phyloP scores from a whole-genome alignment of 2,797 vertebrate genomes.

The Novumbra hubbsi region DNA sequence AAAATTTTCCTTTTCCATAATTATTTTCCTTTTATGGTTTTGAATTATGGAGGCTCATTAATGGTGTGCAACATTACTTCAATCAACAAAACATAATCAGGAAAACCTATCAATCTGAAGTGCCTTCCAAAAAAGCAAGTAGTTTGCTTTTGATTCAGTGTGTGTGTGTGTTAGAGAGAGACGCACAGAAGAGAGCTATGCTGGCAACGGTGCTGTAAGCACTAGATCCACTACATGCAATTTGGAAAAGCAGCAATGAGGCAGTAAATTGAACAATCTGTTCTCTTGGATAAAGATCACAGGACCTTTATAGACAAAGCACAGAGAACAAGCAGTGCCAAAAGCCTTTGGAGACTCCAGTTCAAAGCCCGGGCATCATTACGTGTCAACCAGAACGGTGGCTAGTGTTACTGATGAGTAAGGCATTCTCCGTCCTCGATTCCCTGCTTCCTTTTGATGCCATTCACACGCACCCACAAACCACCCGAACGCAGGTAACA shows the following conservation, averaged over 20 bases:
- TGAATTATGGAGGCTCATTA: background rate
- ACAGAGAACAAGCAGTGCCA: slow-evolving; percentile 38
- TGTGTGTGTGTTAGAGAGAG: background rate
- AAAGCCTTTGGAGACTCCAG: slow-evolving; percentile 41
- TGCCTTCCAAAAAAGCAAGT: background rate
- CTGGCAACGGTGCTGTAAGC: background rate
- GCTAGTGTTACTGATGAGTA: slow-evolving; percentile 18
- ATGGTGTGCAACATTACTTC: background rate
- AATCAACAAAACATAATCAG: background rate
- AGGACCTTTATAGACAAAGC: slow-evolving; percentile 43
- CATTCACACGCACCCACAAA: too few species aligned
- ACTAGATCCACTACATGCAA: background rate
- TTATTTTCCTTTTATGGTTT: background rate
- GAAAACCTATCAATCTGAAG: background rate
- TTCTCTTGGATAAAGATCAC: slow-evolving; percentile 49
- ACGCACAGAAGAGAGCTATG: background rate
- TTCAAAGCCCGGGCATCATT: slow-evolving; percentile 30
- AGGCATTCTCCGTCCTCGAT: background rate
- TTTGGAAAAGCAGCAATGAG: slow-evolving; percentile 39
- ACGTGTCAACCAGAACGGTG: slow-evolving; percentile 5
- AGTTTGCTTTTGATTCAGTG: background rate
- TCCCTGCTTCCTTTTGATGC: background rate
- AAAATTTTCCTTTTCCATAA: background rate
- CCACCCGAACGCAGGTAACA: too few species aligned
- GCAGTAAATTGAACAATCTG: slow-evolving; percentile 48